These are phyloP conservation scores for Anastrepha obliqua DNA, from an alignment of 1,140 invertebrate genomes.

Conservation along the genomic window DNA sequence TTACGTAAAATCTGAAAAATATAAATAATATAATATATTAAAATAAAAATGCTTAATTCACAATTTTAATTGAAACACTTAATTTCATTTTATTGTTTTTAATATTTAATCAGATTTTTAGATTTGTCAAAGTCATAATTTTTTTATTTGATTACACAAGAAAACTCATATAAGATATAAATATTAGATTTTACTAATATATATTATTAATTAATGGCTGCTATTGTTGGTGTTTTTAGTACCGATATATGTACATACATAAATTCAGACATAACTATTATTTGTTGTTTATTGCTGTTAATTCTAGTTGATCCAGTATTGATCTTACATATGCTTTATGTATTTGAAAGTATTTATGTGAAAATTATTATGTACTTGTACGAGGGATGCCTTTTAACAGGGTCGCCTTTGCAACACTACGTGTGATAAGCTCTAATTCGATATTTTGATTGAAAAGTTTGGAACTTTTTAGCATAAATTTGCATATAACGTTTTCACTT, in stretches of 20 bases:
- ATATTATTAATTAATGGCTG: conserved; percentile 21
- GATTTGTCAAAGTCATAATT: not conserved
- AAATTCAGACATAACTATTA: not conserved
- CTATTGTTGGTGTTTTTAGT: conserved; percentile 21
- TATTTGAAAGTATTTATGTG: not conserved
- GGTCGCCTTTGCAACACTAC: too few species aligned
- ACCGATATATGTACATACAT: not conserved
- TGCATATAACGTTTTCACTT: too few species aligned
- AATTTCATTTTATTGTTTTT: not conserved
- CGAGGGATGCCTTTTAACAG: too few species aligned
- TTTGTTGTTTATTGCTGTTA: conserved; percentile 4
- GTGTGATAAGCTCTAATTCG: too few species aligned
- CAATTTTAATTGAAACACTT: conserved; percentile 25
- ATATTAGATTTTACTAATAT: conserved; percentile 27
- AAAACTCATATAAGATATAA: not conserved
- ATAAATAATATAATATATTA: not conserved
- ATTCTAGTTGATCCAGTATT: not conserved
- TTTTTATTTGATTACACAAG: conserved; percentile 20
- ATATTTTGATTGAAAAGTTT: too few species aligned
- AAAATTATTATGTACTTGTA: too few species aligned
- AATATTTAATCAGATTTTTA: conserved; percentile 33
- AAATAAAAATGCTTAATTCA: not conserved
- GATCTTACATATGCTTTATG: not conserved
- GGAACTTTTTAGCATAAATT: too few species aligned
- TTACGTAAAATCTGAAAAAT: not conserved